phyloP scores from a whole-genome alignment of 2,113 vertebrate species.

The Dasyurus viverrinus region DNA sequence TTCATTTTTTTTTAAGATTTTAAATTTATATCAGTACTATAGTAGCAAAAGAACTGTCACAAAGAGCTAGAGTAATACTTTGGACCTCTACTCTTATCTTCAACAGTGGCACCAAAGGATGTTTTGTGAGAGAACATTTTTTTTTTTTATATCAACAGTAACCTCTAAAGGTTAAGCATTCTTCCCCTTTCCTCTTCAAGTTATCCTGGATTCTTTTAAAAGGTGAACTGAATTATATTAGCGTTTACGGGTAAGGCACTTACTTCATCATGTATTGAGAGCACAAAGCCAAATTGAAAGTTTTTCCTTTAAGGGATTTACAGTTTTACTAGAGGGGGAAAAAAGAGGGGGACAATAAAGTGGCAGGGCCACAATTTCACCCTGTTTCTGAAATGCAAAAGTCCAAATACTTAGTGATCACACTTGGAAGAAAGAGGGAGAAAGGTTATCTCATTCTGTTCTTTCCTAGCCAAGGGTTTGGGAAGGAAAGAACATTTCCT shows the following conservation, averaged over 20 bases:
- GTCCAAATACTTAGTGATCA: neutral
- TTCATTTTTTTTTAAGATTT: neutral
- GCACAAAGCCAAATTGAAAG: neutral
- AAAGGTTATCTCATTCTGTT: neutral
- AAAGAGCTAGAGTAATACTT: neutral
- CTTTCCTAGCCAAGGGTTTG: neutral
- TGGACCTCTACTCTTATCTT: neutral
- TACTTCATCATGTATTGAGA: neutral
- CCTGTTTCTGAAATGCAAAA: neutral
- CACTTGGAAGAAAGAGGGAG: neutral
- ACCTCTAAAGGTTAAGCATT: neutral
- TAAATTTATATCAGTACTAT: conserved; percentile 8
- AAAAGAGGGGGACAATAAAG: neutral
- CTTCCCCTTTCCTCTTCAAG: neutral
- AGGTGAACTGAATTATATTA: neutral
- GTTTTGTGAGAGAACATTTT: neutral
- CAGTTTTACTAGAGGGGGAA: neutral
- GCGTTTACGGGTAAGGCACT: neutral
- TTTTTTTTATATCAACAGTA: neutral
- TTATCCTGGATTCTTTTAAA: neutral
- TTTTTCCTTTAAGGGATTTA: neutral
- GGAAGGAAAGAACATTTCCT: neutral
- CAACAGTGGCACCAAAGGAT: neutral
- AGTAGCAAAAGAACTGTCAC: neutral
- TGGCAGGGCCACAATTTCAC: neutral